Evolutionary conservation across 2,797 vertebrate genomes (phyloP), one percentile per base, ranked within the genome.

Genomic region (Garrulus glandarius): DNA sequence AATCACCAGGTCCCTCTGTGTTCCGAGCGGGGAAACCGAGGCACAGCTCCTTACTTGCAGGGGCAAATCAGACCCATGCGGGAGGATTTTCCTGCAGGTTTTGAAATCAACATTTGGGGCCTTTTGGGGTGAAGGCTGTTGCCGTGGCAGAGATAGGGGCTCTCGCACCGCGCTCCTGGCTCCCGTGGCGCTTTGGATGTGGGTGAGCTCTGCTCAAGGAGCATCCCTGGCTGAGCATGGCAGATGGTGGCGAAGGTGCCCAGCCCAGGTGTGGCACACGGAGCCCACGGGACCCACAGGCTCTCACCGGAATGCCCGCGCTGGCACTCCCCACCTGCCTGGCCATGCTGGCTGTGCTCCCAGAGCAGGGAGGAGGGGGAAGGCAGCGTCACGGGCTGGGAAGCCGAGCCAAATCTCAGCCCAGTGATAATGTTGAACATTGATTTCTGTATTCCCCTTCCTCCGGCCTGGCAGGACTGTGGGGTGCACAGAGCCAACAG

Each of bases 111-210:
- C 1, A 0, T 72, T 76, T 7, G 26, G 17, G 34, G 27, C 8
- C 10, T 79, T 79, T 83, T 4, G 21, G 46, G 29, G 29, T 15
- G 43, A 44, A 18, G 37, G 65, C 29, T 21, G 32, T 36, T 2
- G 11, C 47, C 0, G 0, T 8, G 11, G 55, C 53, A 55, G 61
- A 52, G 39, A 6, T 1, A 2, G 1, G 13, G n/a, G 15, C 11
- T 30, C 34, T 37, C 3, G 15, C 44, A 10, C 13, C 12, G 12
- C 0, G 0, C 37, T 75, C 21, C 34, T 17, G 21, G 47, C 41
- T 70, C 9, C 59, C 9, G 0, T 6, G 4, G 36, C 3, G 3
- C 65, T 65, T 41, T 15, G 52, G 60, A 39, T 13, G 0, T 1
- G 47, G 72, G 22, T 5, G 10, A 34, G 11, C n/a, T 19, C 61